These are phyloP conservation scores for Paragorgia papillata DNA, from an alignment of 92 coral and sea anemone genomes.

Conservation along the genomic window DNA sequence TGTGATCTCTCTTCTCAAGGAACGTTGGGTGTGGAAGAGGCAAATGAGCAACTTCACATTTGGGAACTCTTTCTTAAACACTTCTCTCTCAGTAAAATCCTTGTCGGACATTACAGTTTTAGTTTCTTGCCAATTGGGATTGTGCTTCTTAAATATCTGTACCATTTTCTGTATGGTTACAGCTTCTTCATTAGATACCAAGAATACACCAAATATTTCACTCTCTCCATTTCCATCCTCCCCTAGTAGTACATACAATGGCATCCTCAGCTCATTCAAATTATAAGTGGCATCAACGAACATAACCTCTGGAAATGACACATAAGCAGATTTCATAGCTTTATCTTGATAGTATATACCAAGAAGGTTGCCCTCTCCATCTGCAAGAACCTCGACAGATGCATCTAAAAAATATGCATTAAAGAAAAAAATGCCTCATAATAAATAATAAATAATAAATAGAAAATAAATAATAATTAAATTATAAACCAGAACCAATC, in stretches of 20 bases:
- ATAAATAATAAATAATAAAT: no score
- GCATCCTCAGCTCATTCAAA: slow-evolving; percentile 19
- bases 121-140: slow-evolving; percentile 1
- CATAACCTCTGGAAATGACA: slow-evolving; percentile 12
- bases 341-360: slow-evolving; percentile 27
- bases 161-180: slow-evolving; percentile 19
- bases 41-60: not conserved
- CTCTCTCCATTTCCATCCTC: slow-evolving; percentile 29
- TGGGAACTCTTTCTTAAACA: slow-evolving; percentile 15
- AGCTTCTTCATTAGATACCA: slow-evolving; percentile 14
- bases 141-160: slow-evolving; percentile 4
- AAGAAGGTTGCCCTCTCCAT: not conserved
- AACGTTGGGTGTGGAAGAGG: not conserved
- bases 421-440: no score
- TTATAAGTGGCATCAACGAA: slow-evolving; percentile 23
- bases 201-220: slow-evolving; percentile 6
- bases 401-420: slow-evolving; percentile 7
- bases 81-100: slow-evolving; percentile 10
- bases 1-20: slow-evolving; percentile 50
- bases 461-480: no score
- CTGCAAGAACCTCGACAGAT: not conserved
- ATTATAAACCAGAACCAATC: no score
- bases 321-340: not conserved
- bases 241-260: slow-evolving; percentile 15
- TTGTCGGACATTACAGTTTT: slow-evolving; percentile 16